phyloP scores from a whole-genome alignment of 2,888 invertebrate genomes.

The Drosophila affinis region DNA sequence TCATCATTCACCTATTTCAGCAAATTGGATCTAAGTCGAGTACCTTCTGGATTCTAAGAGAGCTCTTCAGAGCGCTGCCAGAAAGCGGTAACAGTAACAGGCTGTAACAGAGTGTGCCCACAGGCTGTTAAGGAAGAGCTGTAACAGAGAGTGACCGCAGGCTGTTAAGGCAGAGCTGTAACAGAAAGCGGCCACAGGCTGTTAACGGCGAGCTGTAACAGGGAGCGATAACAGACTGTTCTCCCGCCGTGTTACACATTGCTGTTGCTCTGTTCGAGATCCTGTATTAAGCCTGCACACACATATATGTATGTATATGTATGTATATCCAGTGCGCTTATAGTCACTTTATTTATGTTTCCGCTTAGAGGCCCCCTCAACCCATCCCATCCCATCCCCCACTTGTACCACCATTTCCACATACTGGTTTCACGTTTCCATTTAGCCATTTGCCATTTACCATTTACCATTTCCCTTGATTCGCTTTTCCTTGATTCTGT shows the following conservation, averaged over 20 bases:
- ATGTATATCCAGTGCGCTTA: not conserved
- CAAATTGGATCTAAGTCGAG: too few relatives aligned
- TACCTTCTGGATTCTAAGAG: not conserved
- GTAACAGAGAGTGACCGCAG: too few relatives aligned
- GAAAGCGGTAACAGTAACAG: too few relatives aligned
- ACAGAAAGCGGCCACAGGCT: too few relatives aligned
- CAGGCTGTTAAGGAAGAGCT: too few relatives aligned
- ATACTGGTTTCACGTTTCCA: not conserved
- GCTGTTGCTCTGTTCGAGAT: not conserved
- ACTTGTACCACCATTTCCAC: constrained; percentile 10
- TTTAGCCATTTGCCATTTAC: not conserved
- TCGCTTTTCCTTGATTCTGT: constrained; percentile 14
- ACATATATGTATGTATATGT: not conserved
- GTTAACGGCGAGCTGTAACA: not conserved
- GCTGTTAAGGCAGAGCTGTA: too few relatives aligned
- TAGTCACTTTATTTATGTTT: constrained; percentile 45
- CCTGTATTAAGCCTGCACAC: not conserved
- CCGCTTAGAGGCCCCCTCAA: constrained; percentile 17
- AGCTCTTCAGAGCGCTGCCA: not conserved
- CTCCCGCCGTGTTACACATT: too few relatives aligned
- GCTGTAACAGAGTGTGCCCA: too few relatives aligned
- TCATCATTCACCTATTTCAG: too few relatives aligned
- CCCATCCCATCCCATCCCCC: constrained; percentile 23
- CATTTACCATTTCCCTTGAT: constrained; percentile 17
- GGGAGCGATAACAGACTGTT: not conserved